Conservation (phyloP, 2,797 vertebrate genomes). For the Catamblyrhynchus diadema region DNA sequence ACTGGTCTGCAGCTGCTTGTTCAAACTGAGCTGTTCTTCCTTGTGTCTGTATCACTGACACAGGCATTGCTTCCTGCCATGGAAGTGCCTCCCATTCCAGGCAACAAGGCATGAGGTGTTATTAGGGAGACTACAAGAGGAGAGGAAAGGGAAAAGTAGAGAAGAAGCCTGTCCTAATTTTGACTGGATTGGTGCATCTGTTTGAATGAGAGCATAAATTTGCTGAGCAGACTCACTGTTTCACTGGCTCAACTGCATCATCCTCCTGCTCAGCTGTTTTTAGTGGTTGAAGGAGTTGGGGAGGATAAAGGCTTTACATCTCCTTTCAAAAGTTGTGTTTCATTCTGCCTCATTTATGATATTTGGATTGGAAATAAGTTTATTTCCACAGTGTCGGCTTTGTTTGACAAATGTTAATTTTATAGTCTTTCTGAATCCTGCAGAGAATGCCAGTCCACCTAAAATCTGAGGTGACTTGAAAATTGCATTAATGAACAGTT, state of each 20-base stretch:
- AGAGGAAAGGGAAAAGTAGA: background rate
- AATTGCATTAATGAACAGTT: background rate
- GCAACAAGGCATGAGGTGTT: background rate
- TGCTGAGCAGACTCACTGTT: background rate
- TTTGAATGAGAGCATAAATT: background rate
- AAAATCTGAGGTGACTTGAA: background rate
- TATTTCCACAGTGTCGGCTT: background rate
- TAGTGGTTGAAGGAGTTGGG: background rate
- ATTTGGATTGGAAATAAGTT: background rate
- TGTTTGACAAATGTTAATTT: background rate
- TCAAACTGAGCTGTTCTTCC: background rate
- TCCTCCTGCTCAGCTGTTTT: background rate
- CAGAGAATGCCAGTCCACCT: background rate
- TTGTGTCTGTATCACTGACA: background rate
- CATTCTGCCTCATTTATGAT: background rate
- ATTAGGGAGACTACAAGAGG: background rate
- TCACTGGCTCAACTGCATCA: background rate
- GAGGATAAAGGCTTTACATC: background rate
- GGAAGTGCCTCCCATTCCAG: slow-evolving; percentile 5
- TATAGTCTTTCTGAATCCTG: background rate
- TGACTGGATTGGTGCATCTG: background rate
- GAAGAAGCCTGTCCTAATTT: background rate
- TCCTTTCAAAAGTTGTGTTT: background rate
- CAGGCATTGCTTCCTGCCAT: background rate
- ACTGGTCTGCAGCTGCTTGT: background rate